Percentiles rank a stretch among this genome's conserved stretches.
Conservation (phyloP, 2,888 invertebrate species). For the Salticus scenicus region DNA sequence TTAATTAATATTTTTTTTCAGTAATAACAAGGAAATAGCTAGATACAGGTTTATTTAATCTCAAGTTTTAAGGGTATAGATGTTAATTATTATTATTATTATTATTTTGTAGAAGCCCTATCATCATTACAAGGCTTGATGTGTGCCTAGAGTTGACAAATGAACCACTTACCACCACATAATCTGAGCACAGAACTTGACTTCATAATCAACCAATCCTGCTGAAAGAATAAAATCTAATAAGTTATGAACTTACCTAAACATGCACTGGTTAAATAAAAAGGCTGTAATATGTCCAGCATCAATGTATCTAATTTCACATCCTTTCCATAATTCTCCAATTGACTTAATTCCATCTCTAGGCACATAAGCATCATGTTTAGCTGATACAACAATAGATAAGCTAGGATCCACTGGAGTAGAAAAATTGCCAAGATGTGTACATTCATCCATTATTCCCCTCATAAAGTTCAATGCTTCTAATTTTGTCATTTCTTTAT, state of each 20-base stretch:
- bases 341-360: slow-evolving; percentile 87
- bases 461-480: slow-evolving; percentile 88
- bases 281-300: slow-evolving; percentile 90
- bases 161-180: too few species aligned
- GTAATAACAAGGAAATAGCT: too few species aligned
- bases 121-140: too few species aligned
- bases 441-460: slow-evolving; percentile 99
- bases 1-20: too few species aligned
- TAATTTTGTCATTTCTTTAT: slow-evolving; percentile 46
- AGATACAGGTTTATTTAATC: too few species aligned
- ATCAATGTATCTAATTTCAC: slow-evolving; percentile 89
- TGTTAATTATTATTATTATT: too few species aligned
- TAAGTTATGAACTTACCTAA: slow-evolving; percentile 83
- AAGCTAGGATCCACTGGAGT: slow-evolving; percentile 88
- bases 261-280: slow-evolving; percentile 88
- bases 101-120: too few species aligned
- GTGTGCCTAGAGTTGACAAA: too few species aligned
- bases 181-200: too few species aligned
- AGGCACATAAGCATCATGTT: slow-evolving; percentile 83
- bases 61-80: too few species aligned
- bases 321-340: slow-evolving; percentile 94
- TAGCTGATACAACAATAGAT: slow-evolving; percentile 92
- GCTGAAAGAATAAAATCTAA: too few species aligned
- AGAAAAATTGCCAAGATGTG: slow-evolving; percentile 94
- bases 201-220: too few species aligned